phyloP scores from a whole-genome alignment of 64 coral and sea anemone species.

The Orbicella faveolata region DNA sequence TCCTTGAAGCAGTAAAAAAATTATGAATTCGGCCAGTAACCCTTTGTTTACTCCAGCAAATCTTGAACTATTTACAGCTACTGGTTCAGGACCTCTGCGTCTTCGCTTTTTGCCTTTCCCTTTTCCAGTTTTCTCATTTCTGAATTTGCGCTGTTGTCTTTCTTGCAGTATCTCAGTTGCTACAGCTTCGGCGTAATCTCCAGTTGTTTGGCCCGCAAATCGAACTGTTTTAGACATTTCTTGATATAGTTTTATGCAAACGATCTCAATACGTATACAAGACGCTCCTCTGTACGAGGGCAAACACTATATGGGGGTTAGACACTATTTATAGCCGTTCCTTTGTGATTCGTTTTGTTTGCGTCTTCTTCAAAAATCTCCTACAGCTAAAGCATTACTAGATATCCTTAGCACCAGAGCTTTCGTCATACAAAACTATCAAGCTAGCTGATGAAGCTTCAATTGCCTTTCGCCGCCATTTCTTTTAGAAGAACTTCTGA shows the following conservation, averaged over 20 bases:
- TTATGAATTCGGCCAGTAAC: slow-evolving; percentile 70
- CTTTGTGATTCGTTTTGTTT: no score
- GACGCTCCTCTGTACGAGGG: not conserved
- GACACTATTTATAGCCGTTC: no score
- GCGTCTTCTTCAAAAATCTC: no score
- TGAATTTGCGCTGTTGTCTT: slow-evolving; percentile 6
- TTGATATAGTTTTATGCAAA: not conserved
- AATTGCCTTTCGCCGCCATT: no score
- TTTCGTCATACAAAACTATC: no score
- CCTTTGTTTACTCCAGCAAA: slow-evolving; percentile 74
- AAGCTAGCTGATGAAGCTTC: no score
- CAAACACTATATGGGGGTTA: no score
- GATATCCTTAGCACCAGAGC: no score
- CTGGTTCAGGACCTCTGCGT: not conserved
- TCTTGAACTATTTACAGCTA: not conserved
- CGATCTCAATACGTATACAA: no score
- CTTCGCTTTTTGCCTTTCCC: slow-evolving; percentile 19
- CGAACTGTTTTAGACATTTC: slow-evolving; percentile 26
- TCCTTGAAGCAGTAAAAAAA: slow-evolving; percentile 85
- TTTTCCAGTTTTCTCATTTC: slow-evolving; percentile 2
- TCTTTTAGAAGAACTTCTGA: not conserved
- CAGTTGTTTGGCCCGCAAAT: not conserved
- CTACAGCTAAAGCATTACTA: no score
- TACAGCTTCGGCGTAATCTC: slow-evolving; percentile 24
- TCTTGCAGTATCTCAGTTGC: slow-evolving; percentile 34